Conservation (phyloP, 2,888 invertebrate species). For the Stegana nigrithorax region DNA sequence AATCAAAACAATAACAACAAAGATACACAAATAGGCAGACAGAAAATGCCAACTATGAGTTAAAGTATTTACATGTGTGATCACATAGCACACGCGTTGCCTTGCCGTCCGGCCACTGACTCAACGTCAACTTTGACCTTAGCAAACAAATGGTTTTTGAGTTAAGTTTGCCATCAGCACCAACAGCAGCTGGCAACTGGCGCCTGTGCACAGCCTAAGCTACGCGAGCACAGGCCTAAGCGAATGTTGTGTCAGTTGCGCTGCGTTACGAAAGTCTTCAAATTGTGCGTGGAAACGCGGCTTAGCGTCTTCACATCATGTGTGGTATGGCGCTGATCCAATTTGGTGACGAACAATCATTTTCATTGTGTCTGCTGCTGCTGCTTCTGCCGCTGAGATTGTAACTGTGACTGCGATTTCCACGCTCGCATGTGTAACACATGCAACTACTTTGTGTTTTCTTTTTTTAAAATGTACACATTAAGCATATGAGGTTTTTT, state of each 20-base stretch:
- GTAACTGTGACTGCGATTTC: constrained; percentile 1
- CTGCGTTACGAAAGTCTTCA: constrained; percentile 46
- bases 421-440: not conserved
- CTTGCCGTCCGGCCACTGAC: no score
- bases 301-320: constrained; percentile 27
- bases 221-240: constrained; percentile 15
- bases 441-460: not conserved
- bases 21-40: no score
- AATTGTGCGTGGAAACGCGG: constrained; percentile 14
- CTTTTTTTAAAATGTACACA: not conserved
- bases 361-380: constrained; percentile 44
- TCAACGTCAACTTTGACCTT: no score
- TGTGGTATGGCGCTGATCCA: constrained; percentile 53
- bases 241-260: constrained; percentile 11
- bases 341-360: constrained; percentile 49
- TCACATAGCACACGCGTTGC: no score
- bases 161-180: no score
- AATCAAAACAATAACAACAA: no score
- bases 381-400: not conserved
- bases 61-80: no score
- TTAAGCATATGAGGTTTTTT: not conserved
- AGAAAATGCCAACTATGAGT: no score
- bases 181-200: no score
- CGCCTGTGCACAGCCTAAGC: no score
- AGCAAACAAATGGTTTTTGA: no score